Evolutionary conservation across 2,797 vertebrate genomes (phyloP).

Genomic region (Gobionotothen gibberifrons): DNA sequence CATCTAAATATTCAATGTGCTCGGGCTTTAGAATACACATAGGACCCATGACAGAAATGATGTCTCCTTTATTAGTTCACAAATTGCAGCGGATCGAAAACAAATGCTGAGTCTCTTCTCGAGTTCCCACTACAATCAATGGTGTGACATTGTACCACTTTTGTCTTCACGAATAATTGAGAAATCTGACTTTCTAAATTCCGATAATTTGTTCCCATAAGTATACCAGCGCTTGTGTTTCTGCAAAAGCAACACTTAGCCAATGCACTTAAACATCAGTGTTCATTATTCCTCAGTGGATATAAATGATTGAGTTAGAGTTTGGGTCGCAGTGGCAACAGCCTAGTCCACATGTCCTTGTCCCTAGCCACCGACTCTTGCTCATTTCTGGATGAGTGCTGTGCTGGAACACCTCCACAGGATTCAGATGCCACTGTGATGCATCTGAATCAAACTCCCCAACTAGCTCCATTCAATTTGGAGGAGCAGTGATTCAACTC

Average conservation of each 20-base stretch:
- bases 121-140: not conserved
- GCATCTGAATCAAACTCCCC: not conserved
- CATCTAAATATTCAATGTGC: not conserved
- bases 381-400: not conserved
- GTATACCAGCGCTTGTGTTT: too few relatives aligned
- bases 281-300: not conserved
- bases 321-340: not conserved
- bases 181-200: too few relatives aligned
- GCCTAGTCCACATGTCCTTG: not conserved
- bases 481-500: not conserved
- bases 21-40: not conserved
- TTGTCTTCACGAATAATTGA: too few relatives aligned
- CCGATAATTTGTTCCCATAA: too few relatives aligned
- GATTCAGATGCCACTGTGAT: not conserved
- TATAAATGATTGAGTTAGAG: not conserved
- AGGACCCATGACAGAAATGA: not conserved
- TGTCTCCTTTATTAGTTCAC: not conserved
- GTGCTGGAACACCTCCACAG: slow-evolving; percentile 3
- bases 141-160: too few relatives aligned
- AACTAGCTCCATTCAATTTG: not conserved
- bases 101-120: not conserved
- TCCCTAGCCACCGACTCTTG: slow-evolving; percentile 1
- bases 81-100: not conserved
- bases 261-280: too few relatives aligned
- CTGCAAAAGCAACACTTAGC: not conserved